A percentile compares a stretch with the other conserved stretches of the same genome.
phyloP scores from a whole-genome alignment of 2,888 invertebrate genomes.

The Tribolium freemani region DNA sequence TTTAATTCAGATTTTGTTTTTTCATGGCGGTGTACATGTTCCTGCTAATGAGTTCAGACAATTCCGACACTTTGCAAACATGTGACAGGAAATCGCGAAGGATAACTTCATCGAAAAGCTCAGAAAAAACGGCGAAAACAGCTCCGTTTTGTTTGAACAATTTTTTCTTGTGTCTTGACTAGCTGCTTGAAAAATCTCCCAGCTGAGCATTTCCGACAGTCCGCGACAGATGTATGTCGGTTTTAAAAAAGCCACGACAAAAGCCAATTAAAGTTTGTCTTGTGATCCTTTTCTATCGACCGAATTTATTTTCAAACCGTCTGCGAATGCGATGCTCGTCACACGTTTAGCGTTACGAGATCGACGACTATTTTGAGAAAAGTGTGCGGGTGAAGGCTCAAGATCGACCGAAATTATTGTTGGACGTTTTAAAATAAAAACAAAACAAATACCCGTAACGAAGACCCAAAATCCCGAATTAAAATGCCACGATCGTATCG shows the following conservation, averaged over 20 bases:
- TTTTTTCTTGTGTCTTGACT: background rate
- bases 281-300: slow-evolving; percentile 1
- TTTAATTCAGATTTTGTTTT: background rate
- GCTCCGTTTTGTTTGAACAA: background rate
- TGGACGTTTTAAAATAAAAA: background rate
- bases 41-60: background rate
- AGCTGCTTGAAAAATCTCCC: slow-evolving; percentile 1
- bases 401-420: too few species aligned
- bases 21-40: background rate
- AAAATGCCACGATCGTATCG: background rate
- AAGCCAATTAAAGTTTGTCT: slow-evolving; percentile 25
- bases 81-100: slow-evolving; percentile 17
- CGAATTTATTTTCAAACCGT: slow-evolving; percentile 35
- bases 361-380: slow-evolving; percentile 17
- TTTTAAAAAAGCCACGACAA: slow-evolving; percentile 17
- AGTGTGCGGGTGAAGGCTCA: background rate
- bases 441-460: background rate
- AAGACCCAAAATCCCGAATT: too few species aligned
- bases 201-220: slow-evolving; percentile 18
- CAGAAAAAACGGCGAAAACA: background rate
- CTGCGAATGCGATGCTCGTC: slow-evolving; percentile 33
- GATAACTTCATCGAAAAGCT: background rate
- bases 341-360: background rate
- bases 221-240: slow-evolving; percentile 9
- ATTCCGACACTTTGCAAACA: background rate